Evolutionary conservation across 2,888 invertebrate genomes (phyloP).

Genomic region (Panzeria rudis): DNA sequence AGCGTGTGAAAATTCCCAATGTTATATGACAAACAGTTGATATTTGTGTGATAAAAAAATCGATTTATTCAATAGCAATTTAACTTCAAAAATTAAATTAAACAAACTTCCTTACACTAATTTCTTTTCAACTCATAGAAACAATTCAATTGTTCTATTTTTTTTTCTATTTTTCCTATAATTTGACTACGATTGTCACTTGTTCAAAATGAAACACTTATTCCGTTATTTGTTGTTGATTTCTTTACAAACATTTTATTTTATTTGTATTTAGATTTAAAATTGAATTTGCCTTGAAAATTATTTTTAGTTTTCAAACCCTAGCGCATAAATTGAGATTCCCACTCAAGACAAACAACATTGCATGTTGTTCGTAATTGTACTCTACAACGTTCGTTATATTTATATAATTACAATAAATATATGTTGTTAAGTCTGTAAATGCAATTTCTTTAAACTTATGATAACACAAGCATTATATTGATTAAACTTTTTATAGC

Average conservation of each 20-base stretch:
- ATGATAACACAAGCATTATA: too few relatives aligned
- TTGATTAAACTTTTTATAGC: not conserved
- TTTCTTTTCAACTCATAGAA: slow-evolving; percentile 41
- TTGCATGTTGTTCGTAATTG: not conserved
- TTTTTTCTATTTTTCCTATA: slow-evolving; percentile 4
- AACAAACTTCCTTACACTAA: not conserved
- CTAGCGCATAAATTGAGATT: slow-evolving; percentile 31
- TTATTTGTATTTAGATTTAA: slow-evolving; percentile 27
- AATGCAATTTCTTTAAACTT: not conserved
- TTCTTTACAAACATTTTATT: slow-evolving; percentile 17
- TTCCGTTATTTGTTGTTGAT: slow-evolving; percentile 35
- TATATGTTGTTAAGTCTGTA: not conserved
- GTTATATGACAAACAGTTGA: not conserved
- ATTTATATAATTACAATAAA: not conserved
- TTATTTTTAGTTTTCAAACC: slow-evolving; percentile 50
- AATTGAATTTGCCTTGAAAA: slow-evolving; percentile 61
- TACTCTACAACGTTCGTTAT: slow-evolving; percentile 25
- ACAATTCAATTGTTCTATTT: slow-evolving; percentile 26
- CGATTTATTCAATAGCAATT: slow-evolving; percentile 16
- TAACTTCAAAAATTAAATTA: not conserved
- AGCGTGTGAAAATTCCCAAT: not conserved
- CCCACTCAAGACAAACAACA: slow-evolving; percentile 46
- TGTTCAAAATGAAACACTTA: slow-evolving; percentile 1
- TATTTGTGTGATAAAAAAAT: not conserved
- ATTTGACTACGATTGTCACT: slow-evolving; percentile 25